Conservation (phyloP, 2,888 invertebrate genomes). For the Folsomia manolachei region DNA sequence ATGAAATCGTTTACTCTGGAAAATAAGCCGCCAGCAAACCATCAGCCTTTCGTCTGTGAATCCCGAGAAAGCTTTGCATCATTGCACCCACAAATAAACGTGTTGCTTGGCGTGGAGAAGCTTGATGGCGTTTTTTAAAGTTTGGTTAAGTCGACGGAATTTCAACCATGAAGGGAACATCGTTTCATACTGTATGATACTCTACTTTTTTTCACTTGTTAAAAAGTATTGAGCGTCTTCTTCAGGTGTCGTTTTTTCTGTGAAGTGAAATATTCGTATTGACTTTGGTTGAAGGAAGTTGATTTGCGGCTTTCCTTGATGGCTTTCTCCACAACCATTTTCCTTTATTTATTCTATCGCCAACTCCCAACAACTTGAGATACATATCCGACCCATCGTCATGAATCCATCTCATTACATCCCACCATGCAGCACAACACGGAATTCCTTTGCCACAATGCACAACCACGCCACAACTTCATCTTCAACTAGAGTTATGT, state of each 20-base stretch:
- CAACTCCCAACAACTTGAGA: too few species aligned
- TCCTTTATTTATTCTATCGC: slow-evolving; percentile 21
- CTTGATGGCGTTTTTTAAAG: not conserved
- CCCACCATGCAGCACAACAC: not conserved
- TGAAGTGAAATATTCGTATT: slow-evolving; percentile 21
- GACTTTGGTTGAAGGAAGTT: slow-evolving; percentile 20
- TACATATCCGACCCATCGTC: not conserved
- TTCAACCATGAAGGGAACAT: not conserved
- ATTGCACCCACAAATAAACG: not conserved
- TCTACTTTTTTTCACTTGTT: not conserved
- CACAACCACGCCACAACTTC: not conserved
- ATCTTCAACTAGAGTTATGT: slow-evolving; percentile 5
- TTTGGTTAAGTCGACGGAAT: not conserved
- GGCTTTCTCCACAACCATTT: slow-evolving; percentile 16
- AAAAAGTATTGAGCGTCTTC: not conserved
- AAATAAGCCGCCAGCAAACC: not conserved
- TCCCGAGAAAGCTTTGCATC: not conserved
- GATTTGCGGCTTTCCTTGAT: slow-evolving; percentile 16
- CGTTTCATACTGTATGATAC: not conserved
- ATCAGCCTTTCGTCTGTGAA: not conserved
- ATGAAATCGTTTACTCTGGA: not conserved
- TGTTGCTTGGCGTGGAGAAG: too few species aligned
- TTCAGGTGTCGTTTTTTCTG: not conserved
- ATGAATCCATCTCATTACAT: not conserved
- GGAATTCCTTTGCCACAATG: too few species aligned